phyloP scores from a whole-genome alignment of 2,797 vertebrate species.

The Steatocranus sp. region DNA sequence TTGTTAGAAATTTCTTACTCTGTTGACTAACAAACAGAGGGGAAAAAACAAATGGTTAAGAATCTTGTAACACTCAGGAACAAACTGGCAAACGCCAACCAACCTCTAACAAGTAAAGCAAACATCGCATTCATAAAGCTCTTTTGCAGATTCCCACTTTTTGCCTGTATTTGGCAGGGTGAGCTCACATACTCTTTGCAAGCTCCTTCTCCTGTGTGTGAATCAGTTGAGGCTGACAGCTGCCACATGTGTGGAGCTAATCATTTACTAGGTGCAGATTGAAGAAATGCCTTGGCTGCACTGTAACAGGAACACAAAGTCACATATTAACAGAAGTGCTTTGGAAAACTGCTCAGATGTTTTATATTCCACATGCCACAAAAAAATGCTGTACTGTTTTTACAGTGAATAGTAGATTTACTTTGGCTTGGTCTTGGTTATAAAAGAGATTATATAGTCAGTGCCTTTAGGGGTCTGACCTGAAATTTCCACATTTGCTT shows the following conservation, averaged over 20 bases:
- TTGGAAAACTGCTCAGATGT: constrained; percentile 23
- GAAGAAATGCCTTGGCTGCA: constrained; percentile 55
- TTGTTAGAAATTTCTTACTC: neutral
- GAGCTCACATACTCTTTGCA: neutral
- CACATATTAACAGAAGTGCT: constrained; percentile 64
- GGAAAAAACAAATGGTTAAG: neutral
- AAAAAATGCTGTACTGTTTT: neutral
- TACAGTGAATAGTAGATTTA: neutral
- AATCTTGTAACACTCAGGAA: neutral
- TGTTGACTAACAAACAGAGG: neutral
- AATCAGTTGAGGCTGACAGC: constrained; percentile 42
- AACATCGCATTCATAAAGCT: constrained; percentile 10
- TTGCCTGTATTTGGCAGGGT: constrained; percentile 38
- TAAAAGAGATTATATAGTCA: neutral
- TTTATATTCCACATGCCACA: constrained; percentile 11
- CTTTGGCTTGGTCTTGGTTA: neutral
- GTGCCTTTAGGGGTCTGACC: neutral
- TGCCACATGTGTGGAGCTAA: constrained; percentile 62
- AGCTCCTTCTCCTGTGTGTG: neutral
- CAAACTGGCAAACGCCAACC: neutral
- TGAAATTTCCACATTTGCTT: neutral
- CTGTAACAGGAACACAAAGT: constrained; percentile 60
- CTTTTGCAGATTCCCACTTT: neutral
- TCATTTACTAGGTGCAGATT: constrained; percentile 64
- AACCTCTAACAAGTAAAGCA: neutral